Conservation (phyloP, 1,140 invertebrate genomes). For the Eumaeus atala region DNA sequence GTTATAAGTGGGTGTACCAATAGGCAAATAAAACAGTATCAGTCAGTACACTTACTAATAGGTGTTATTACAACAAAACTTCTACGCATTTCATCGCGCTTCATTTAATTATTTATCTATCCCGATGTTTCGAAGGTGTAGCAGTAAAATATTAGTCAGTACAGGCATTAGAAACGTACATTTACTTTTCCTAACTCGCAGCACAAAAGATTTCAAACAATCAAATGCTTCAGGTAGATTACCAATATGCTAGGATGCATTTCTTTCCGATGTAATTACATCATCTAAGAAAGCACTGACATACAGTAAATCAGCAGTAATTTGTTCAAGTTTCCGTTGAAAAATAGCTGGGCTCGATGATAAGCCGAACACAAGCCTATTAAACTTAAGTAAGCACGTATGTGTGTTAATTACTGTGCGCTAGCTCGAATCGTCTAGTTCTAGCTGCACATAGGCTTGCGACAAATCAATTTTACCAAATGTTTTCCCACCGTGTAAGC, state of each 20-base stretch:
- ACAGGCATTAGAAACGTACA: conserved; percentile 25
- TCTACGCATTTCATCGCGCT: no score
- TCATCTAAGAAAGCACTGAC: conserved; percentile 35
- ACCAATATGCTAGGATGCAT: conserved; percentile 16
- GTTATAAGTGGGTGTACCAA: no score
- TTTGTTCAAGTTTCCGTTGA: conserved; percentile 22
- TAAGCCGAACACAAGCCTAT: conserved; percentile 32
- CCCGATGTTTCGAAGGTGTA: no score
- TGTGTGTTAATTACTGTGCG: conserved; percentile 41
- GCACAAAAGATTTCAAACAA: conserved; percentile 20
- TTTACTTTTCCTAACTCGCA: conserved; percentile 23
- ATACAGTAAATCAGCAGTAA: conserved; percentile 23
- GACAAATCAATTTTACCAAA: no score
- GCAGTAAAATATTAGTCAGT: no score
- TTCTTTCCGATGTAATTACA: conserved; percentile 23
- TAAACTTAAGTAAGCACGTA: conserved; percentile 33
- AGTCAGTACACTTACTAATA: no score
- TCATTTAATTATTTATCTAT: no score
- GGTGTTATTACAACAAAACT: no score
- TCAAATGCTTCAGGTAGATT: conserved; percentile 22
- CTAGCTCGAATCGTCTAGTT: no score
- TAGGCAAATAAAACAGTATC: no score
- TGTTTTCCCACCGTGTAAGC: conserved; percentile 32
- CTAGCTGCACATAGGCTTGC: no score
- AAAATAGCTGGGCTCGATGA: conserved; percentile 33